Conservation (phyloP, 2,113 vertebrate species). For the Aspidoscelis tigris region DNA sequence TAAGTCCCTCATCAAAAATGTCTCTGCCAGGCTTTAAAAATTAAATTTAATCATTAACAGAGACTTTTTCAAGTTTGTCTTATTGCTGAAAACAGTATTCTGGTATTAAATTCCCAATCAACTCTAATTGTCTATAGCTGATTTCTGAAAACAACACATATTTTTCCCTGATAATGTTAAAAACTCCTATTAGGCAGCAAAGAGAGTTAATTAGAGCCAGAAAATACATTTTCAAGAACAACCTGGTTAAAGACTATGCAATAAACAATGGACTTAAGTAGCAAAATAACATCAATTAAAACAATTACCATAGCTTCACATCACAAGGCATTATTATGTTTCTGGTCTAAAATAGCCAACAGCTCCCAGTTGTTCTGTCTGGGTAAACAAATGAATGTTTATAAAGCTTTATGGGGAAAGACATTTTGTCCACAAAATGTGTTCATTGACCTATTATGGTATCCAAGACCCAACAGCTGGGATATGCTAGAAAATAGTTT, state of each 20-base stretch:
- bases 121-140: neutral
- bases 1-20: neutral
- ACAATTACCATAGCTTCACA: neutral
- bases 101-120: conserved; percentile 8
- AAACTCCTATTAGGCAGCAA: conserved; percentile 1
- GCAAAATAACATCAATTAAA: conserved; percentile 31
- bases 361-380: neutral
- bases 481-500: conserved; percentile 5
- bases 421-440: neutral
- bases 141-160: neutral
- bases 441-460: conserved; percentile 14
- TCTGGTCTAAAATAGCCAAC: conserved; percentile 20
- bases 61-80: neutral
- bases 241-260: conserved; percentile 25
- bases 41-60: neutral
- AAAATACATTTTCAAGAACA: conserved; percentile 26
- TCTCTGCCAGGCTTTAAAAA: neutral
- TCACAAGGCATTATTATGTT: conserved; percentile 27
- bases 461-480: neutral
- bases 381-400: conserved; percentile 24
- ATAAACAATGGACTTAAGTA: conserved; percentile 29
- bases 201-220: conserved; percentile 29
- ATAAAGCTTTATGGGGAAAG: neutral
- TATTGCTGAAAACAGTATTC: neutral
- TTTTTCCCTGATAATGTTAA: neutral